Evolutionary conservation across 2,113 vertebrate genomes (phyloP).

Genomic region (Nannobrachium achirus): DNA sequence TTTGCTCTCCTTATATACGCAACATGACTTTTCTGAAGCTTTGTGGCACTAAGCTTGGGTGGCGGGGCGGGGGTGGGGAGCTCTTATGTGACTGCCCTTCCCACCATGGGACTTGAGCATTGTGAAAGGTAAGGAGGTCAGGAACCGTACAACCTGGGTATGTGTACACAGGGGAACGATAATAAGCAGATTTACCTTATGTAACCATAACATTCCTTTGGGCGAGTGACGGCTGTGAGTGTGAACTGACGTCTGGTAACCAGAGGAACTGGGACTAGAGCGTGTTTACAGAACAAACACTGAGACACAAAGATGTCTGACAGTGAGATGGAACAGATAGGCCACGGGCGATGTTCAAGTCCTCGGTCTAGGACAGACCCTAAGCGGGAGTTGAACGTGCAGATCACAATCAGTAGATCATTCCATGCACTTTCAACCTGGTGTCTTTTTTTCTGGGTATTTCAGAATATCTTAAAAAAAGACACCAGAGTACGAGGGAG

Average conservation of each 20-base stretch:
- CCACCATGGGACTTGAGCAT: background rate
- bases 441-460: too few species aligned
- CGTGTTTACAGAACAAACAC: conserved; percentile 51
- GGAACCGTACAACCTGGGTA: background rate
- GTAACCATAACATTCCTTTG: conserved; percentile 21
- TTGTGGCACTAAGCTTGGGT: too few species aligned
- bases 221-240: conserved; percentile 18
- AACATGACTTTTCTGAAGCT: too few species aligned
- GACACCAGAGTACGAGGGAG: too few species aligned
- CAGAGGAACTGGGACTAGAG: conserved; percentile 1
- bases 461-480: too few species aligned
- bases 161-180: background rate
- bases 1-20: conserved; percentile 16
- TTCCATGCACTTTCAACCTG: too few species aligned
- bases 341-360: conserved; percentile 7
- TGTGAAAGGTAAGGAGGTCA: background rate
- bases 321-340: conserved; percentile 5
- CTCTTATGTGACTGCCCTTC: background rate
- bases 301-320: conserved; percentile 12
- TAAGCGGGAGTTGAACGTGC: background rate
- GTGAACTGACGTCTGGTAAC: conserved; percentile 41
- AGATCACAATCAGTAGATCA: background rate
- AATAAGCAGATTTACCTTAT: conserved; percentile 15
- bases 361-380: conserved; percentile 15
- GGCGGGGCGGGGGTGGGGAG: background rate